A percentile compares a stretch with the other conserved stretches of the same genome.
Conservation (phyloP, 2,888 invertebrate genomes). For the Auanema sp. region DNA sequence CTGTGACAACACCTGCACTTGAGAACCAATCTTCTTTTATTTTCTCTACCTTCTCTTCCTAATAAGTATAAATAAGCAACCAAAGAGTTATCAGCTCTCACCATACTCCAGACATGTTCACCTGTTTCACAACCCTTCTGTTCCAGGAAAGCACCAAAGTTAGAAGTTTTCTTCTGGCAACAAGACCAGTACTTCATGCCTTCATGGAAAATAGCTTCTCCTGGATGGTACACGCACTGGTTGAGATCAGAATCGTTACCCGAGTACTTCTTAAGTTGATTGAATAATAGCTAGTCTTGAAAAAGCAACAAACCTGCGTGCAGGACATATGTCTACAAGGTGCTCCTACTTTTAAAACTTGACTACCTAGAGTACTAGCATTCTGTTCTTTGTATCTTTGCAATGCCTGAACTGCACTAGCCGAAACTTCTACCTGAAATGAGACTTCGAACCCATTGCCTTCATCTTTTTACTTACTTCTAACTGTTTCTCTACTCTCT, state of each 20-base stretch:
- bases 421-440: slow-evolving; percentile 32
- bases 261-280: slow-evolving; percentile 17
- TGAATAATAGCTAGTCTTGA: background rate
- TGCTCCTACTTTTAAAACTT: slow-evolving; percentile 44
- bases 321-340: slow-evolving; percentile 55
- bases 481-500: slow-evolving; percentile 20
- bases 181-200: slow-evolving; percentile 70
- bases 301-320: slow-evolving; percentile 19
- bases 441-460: background rate
- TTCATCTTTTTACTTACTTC: slow-evolving; percentile 15
- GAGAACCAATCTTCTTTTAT: slow-evolving; percentile 62
- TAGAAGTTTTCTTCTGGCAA: slow-evolving; percentile 86
- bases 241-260: slow-evolving; percentile 20
- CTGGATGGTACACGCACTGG: slow-evolving; percentile 48
- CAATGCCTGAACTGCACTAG: slow-evolving; percentile 32
- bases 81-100: too few relatives aligned
- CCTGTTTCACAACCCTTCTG: slow-evolving; percentile 88
- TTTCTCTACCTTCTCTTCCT: slow-evolving; percentile 57
- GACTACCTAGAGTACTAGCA: slow-evolving; percentile 8
- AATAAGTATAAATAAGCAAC: slow-evolving; percentile 6
- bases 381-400: slow-evolving; percentile 28
- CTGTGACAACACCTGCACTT: slow-evolving; percentile 49
- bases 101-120: slow-evolving; percentile 81
- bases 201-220: slow-evolving; percentile 47
- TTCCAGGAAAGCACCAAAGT: slow-evolving; percentile 86